phyloP scores from a whole-genome alignment of 2,888 invertebrate genomes.

The Thera obeliscata region DNA sequence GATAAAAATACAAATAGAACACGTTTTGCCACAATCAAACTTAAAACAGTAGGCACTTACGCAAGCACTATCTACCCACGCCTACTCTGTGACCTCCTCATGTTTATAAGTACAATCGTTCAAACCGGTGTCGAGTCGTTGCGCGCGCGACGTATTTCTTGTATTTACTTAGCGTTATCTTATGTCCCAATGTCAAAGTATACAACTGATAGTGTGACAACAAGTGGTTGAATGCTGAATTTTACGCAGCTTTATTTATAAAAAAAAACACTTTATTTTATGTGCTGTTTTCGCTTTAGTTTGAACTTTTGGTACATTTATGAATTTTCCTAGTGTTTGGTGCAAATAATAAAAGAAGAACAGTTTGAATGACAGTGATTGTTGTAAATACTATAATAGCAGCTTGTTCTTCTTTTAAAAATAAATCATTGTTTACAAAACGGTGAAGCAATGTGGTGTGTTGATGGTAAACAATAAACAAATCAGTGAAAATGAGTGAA shows the following conservation, averaged over 20 bases:
- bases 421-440: background rate
- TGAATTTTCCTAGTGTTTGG: no score
- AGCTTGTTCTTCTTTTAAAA: background rate
- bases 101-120: constrained; percentile 59
- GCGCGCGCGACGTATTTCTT: constrained; percentile 35
- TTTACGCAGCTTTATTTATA: constrained; percentile 1
- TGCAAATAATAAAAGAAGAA: no score
- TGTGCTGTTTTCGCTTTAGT: background rate
- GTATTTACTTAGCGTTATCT: constrained; percentile 55
- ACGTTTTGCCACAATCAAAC: background rate
- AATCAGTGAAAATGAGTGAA: constrained; percentile 59
- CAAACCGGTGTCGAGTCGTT: constrained; percentile 55
- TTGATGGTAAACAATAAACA: constrained; percentile 40
- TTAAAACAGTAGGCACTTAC: constrained; percentile 13
- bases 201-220: background rate
- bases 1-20: background rate
- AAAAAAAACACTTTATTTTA: background rate
- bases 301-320: no score
- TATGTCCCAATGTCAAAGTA: constrained; percentile 6
- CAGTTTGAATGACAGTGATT: no score
- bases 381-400: background rate
- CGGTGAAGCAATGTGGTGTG: constrained; percentile 8
- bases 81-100: constrained; percentile 56
- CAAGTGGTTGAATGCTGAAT: background rate
- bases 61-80: constrained; percentile 17